Percentiles rank a stretch among this genome's conserved stretches.
Conservation (phyloP, 2,888 invertebrate genomes). For the Apodemia zela region DNA sequence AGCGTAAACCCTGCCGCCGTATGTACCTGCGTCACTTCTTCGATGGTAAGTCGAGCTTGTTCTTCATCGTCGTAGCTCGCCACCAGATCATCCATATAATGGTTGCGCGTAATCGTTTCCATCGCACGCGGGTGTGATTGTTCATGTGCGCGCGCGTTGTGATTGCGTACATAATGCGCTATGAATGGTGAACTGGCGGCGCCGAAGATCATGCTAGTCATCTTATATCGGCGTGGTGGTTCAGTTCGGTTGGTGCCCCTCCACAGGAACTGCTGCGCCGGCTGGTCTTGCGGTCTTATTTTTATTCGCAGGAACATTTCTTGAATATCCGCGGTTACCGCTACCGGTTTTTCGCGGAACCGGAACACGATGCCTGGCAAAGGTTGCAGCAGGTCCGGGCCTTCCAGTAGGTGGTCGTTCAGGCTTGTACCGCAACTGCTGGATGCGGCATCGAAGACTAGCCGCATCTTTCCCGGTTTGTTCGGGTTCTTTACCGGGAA, state of each 20-base stretch:
- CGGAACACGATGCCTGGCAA: slow-evolving; percentile 31
- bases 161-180: slow-evolving; percentile 25
- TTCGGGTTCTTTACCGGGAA: slow-evolving; percentile 30
- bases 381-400: slow-evolving; percentile 25
- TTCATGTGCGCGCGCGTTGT: slow-evolving; percentile 18
- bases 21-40: slow-evolving; percentile 27
- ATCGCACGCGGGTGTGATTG: slow-evolving; percentile 17
- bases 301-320: slow-evolving; percentile 28
- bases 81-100: slow-evolving; percentile 37
- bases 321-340: slow-evolving; percentile 26
- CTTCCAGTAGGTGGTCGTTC: slow-evolving; percentile 22
- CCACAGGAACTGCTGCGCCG: slow-evolving; percentile 26
- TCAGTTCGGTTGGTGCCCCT: slow-evolving; percentile 5
- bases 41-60: slow-evolving; percentile 28
- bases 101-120: neutral
- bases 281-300: slow-evolving; percentile 22
- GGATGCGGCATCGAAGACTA: slow-evolving; percentile 30
- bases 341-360: slow-evolving; percentile 28
- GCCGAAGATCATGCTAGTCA: slow-evolving; percentile 27
- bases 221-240: slow-evolving; percentile 17
- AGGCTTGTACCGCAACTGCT: slow-evolving; percentile 22
- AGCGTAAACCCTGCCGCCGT: slow-evolving; percentile 25
- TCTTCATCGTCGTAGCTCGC: slow-evolving; percentile 32
- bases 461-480: slow-evolving; percentile 23
- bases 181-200: slow-evolving; percentile 25